Conservation (phyloP, 2,113 vertebrate species). For the Brachyhypopomus occidentalis region DNA sequence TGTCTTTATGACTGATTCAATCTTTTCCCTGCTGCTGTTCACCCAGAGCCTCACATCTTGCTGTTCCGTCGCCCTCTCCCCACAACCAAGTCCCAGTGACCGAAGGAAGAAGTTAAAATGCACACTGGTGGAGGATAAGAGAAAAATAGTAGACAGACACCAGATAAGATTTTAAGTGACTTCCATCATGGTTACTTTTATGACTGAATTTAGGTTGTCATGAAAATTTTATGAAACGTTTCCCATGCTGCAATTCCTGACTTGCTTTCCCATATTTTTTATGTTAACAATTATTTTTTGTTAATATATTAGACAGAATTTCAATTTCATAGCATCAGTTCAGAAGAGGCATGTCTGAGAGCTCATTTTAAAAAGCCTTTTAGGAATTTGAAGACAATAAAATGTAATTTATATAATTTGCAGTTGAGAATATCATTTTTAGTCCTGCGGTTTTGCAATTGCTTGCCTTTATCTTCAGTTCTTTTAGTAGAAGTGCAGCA, state of each 20-base stretch:
- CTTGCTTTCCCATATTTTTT: background rate
- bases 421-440: too few species aligned
- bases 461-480: too few species aligned
- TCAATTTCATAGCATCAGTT: too few species aligned
- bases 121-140: conserved; percentile 5
- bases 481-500: too few species aligned
- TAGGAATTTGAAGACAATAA: too few species aligned
- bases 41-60: conserved; percentile 77
- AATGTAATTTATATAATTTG: too few species aligned
- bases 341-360: too few species aligned
- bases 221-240: background rate
- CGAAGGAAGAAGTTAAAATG: background rate
- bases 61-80: conserved; percentile 74
- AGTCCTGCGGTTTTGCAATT: too few species aligned
- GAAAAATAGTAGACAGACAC: background rate
- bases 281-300: too few species aligned
- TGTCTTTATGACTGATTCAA: background rate
- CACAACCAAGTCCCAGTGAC: conserved; percentile 41
- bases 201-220: background rate
- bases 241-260: background rate
- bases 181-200: background rate
- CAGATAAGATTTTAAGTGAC: background rate
- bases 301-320: too few species aligned
- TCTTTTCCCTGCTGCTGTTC: background rate
- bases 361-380: too few species aligned